A percentile compares a stretch with the other conserved stretches of the same genome.
Conservation (phyloP, 2,888 invertebrate genomes). For the Aphodius sticticus region DNA sequence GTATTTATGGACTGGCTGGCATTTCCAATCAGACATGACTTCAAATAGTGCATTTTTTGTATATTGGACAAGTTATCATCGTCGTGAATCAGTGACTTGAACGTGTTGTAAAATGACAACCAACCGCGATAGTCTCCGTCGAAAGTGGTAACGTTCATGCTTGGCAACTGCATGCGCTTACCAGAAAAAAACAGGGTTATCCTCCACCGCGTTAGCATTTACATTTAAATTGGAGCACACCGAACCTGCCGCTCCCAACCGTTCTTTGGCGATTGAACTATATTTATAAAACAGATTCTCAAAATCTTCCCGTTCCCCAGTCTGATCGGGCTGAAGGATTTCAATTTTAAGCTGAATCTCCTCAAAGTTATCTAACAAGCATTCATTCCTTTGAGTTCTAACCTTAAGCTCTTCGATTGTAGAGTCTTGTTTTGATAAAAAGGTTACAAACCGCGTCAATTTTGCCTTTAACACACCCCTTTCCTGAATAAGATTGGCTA, state of each 20-base stretch:
- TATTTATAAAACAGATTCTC: slow-evolving; percentile 5
- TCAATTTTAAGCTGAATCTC: not conserved
- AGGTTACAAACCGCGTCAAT: not conserved
- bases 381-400: not conserved
- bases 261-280: not conserved
- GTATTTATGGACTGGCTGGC: slow-evolving; percentile 29
- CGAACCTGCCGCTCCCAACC: not conserved
- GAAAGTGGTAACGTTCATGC: slow-evolving; percentile 29
- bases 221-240: slow-evolving; percentile 6
- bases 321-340: not conserved
- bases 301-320: not conserved
- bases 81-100: slow-evolving; percentile 32
- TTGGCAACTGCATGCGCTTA: slow-evolving; percentile 12
- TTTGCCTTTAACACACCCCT: not conserved
- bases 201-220: not conserved
- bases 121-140: slow-evolving; percentile 25
- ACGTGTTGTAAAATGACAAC: slow-evolving; percentile 32
- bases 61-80: slow-evolving; percentile 26
- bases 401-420: not conserved
- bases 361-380: slow-evolving; percentile 6
- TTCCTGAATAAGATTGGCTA: too few relatives aligned
- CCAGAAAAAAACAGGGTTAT: not conserved
- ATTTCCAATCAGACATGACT: slow-evolving; percentile 27
- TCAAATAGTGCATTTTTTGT: slow-evolving; percentile 36
- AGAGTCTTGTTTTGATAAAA: not conserved